Evolutionary conservation across 2,113 vertebrate genomes (phyloP), one percentile per base, ranked within the genome.

Genomic region (Pongo abelii): DNA sequence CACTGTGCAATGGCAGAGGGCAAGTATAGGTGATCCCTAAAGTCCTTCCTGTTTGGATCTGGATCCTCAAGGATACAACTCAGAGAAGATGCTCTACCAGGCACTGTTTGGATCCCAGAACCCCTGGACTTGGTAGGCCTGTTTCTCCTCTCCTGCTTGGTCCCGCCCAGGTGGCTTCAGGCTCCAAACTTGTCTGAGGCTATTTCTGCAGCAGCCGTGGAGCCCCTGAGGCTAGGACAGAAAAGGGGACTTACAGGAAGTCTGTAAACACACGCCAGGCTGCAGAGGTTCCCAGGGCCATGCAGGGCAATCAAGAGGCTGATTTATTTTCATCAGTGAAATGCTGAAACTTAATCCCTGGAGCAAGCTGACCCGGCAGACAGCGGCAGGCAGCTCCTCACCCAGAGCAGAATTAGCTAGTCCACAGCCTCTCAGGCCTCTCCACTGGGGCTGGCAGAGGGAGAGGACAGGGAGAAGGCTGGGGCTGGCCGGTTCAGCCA

Each of bases 261-360:
- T 94, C 97, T 95, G 84, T 89, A 98, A 98, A 97, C 89, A 96
- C 48, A 80, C 1, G 3, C 85, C 92, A 86, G 79, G 93, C 96
- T 50, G 50, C 79, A 90, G 94, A 86, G 92, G 96, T 94, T 85
- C 94, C 84, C 25, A 88, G 85, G 91, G 94, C 94, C 89, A 30
- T 2, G 84, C 84, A 23, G 38, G 46, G 78, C 84, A 94, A 91
- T 88, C 86, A 95, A 96, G 61, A 95, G 32, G 64, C 94, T 77
- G 91, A 97, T 93, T 98, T 98, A 97, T 97, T 98, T 97, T 93
- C 96, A 93, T 93, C 97, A 48, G 81, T 89, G 92, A 94, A 91
- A 96, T 50, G 79, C 94, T 2, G 89, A 98, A 96, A 98, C 93
- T 67, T 74, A 97, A 96, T 93, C 93, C 38, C 84, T 2, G 3